Conservation (phyloP, 1,140 invertebrate species). For the Drosophila ficusphila region DNA sequence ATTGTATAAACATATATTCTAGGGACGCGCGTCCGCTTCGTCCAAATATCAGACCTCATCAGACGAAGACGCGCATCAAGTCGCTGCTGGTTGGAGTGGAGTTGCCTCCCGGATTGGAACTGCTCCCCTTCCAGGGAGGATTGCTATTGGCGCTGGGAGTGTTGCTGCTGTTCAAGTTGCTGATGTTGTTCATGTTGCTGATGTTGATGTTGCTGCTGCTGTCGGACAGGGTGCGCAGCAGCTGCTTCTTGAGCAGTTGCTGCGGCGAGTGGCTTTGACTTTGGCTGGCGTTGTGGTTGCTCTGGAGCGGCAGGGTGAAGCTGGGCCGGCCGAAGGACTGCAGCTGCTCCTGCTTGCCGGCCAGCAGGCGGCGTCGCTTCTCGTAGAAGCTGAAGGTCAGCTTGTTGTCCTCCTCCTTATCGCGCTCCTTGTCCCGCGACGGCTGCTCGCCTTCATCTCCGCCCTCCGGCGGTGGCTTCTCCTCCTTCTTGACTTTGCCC, state of each 20-base stretch:
- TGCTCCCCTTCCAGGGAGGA: slow-evolving; percentile 67
- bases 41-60: slow-evolving; percentile 50
- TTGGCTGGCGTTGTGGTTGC: slow-evolving; percentile 34
- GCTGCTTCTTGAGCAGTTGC: slow-evolving; percentile 64
- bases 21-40: not conserved
- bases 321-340: slow-evolving; percentile 1
- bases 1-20: slow-evolving; percentile 28
- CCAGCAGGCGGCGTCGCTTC: slow-evolving; percentile 62
- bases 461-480: slow-evolving; percentile 22
- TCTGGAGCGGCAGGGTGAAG: slow-evolving; percentile 10
- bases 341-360: slow-evolving; percentile 23
- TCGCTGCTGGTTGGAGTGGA: slow-evolving; percentile 59
- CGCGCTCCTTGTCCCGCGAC: slow-evolving; percentile 21
- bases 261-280: slow-evolving; percentile 36
- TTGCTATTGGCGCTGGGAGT: slow-evolving; percentile 45
- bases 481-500: slow-evolving; percentile 56
- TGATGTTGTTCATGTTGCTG: slow-evolving; percentile 22
- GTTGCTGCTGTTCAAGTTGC: slow-evolving; percentile 18
- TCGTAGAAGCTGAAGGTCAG: slow-evolving; percentile 69
- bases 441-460: slow-evolving; percentile 45
- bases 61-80: slow-evolving; percentile 77
- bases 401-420: slow-evolving; percentile 37
- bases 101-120: slow-evolving; percentile 54
- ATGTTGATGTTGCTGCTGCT: slow-evolving; percentile 61
- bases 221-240: slow-evolving; percentile 66